Percentiles rank a stretch among this genome's conserved stretches.
phyloP scores from a whole-genome alignment of 1,140 invertebrate species.

The Laupala kohalensis region DNA sequence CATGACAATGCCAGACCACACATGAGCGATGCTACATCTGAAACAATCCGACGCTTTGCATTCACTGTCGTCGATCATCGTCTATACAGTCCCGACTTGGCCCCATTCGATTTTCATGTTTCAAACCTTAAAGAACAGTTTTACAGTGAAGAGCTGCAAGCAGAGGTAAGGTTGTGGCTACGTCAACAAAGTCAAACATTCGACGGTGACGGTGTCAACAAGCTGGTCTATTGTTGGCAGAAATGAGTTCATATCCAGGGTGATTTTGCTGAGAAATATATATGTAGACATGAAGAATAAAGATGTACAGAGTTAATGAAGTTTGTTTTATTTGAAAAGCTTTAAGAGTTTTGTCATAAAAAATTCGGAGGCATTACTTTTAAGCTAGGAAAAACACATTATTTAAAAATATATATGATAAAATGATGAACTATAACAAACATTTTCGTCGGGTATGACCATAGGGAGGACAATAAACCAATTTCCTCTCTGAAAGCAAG shows the following conservation, averaged over 20 bases:
- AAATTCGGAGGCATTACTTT: neutral
- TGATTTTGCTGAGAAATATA: constrained; percentile 4
- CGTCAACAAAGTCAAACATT: neutral
- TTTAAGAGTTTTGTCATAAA: neutral
- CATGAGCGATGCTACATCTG: neutral
- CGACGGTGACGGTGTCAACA: neutral
- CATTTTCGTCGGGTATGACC: too few species aligned
- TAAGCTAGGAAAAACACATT: neutral
- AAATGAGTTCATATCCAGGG: neutral
- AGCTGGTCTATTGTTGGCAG: neutral
- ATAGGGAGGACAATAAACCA: too few species aligned
- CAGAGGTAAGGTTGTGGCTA: neutral
- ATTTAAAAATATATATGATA: neutral
- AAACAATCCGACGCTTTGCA: neutral
- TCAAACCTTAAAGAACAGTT: constrained; percentile 2
- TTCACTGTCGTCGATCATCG: neutral
- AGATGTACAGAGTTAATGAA: neutral
- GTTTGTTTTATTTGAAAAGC: neutral
- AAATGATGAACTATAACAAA: neutral
- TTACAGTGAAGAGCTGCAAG: neutral
- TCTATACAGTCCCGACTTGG: neutral
- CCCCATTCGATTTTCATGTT: neutral
- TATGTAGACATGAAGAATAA: constrained; percentile 1
- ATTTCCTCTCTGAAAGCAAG: too few species aligned
- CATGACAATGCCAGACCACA: constrained; percentile 1